These are phyloP conservation scores for Ptychoptera albimana DNA, from an alignment of 2,888 invertebrate species.

Conservation along the genomic window DNA sequence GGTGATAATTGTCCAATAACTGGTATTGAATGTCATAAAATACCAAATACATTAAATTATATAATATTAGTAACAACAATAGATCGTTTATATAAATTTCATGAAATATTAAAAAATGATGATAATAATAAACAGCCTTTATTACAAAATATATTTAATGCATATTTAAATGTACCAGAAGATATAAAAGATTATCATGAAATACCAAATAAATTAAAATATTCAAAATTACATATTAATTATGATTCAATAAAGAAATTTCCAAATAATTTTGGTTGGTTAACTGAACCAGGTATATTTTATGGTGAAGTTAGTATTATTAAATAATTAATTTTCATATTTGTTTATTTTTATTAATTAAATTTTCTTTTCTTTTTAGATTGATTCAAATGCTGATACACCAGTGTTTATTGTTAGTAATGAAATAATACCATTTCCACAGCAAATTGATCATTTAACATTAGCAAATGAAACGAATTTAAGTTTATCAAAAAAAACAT, in stretches of 20 bases:
- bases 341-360: not conserved
- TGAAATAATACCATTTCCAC: slow-evolving; percentile 10
- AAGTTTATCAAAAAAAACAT: slow-evolving; percentile 14
- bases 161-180: slow-evolving; percentile 57
- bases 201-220: slow-evolving; percentile 52
- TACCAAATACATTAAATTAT: slow-evolving; percentile 55
- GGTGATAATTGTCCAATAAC: slow-evolving; percentile 65
- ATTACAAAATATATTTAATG: slow-evolving; percentile 62
- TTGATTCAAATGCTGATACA: slow-evolving; percentile 11
- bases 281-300: slow-evolving; percentile 68
- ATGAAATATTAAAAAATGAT: slow-evolving; percentile 56
- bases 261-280: slow-evolving; percentile 75
- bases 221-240: slow-evolving; percentile 67
- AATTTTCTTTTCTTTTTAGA: slow-evolving; percentile 7
- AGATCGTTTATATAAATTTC: slow-evolving; percentile 73
- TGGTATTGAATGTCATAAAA: slow-evolving; percentile 69
- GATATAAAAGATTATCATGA: slow-evolving; percentile 43
- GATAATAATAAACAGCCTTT: slow-evolving; percentile 44
- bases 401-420: slow-evolving; percentile 11
- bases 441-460: not conserved
- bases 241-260: slow-evolving; percentile 45
- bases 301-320: slow-evolving; percentile 49
- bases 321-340: not conserved
- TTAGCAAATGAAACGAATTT: slow-evolving; percentile 11
- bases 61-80: slow-evolving; percentile 73